Evolutionary conservation across 1,140 invertebrate species (phyloP).

Genomic region (Ips typographus): DNA sequence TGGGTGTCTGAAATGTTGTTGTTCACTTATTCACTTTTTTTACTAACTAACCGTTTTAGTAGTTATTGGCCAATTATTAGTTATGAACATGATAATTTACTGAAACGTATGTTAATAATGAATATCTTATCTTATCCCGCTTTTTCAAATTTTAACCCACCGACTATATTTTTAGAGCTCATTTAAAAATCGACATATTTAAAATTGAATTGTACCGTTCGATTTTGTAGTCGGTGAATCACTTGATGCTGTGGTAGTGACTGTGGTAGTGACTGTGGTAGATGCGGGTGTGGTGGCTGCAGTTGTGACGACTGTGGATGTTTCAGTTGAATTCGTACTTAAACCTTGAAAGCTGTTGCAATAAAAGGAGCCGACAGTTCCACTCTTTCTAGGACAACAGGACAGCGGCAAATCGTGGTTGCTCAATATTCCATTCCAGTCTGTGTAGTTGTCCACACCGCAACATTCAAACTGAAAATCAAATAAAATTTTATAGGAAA

Average conservation of each 20-base stretch:
- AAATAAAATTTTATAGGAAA: slow-evolving; percentile 10
- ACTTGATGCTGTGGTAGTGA: not conserved
- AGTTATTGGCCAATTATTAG: no score
- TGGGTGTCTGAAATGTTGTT: no score
- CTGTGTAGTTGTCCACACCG: slow-evolving; percentile 59
- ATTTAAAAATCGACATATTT: no score
- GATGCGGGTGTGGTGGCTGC: not conserved
- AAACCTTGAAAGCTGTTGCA: slow-evolving; percentile 23
- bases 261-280: not conserved
- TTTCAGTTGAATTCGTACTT: not conserved
- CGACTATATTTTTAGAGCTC: no score
- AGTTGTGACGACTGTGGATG: not conserved
- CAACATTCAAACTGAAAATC: slow-evolving; percentile 73
- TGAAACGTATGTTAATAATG: no score
- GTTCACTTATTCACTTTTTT: no score
- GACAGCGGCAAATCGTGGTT: slow-evolving; percentile 57
- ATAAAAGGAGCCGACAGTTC: slow-evolving; percentile 28
- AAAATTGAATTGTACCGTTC: not conserved
- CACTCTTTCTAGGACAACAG: slow-evolving; percentile 57
- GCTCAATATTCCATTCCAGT: slow-evolving; percentile 59
- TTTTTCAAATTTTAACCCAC: no score
- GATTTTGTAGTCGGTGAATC: not conserved
- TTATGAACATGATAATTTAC: no score
- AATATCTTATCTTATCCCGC: no score
- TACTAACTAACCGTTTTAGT: no score